Evolutionary conservation across 2,113 vertebrate species (phyloP).

Genomic region (Alces alces): DNA sequence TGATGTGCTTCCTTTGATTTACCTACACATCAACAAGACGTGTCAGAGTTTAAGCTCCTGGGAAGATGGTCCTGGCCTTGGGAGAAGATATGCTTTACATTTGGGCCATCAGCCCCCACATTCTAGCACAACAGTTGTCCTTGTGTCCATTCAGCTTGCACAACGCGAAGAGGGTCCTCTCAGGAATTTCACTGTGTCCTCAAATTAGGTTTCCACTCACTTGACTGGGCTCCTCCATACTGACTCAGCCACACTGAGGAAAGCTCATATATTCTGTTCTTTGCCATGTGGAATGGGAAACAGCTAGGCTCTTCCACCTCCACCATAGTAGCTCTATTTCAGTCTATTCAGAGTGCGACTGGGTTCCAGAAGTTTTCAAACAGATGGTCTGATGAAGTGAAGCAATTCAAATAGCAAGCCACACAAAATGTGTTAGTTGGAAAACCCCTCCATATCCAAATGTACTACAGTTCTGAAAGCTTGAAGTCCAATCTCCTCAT

Average conservation of each 20-base stretch:
- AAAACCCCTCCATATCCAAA: neutral
- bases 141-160: neutral
- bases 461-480: neutral
- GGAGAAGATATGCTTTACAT: neutral
- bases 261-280: neutral
- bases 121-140: neutral
- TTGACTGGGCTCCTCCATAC: neutral
- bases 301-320: neutral
- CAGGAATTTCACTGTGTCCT: neutral
- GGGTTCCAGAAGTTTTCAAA: neutral
- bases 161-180: neutral
- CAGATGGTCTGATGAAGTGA: neutral
- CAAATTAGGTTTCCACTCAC: neutral
- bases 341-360: neutral
- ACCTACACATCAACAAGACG: neutral
- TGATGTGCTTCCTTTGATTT: neutral
- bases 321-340: neutral
- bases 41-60: neutral
- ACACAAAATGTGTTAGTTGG: neutral
- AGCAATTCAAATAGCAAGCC: neutral
- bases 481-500: neutral
- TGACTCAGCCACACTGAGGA: neutral
- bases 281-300: neutral
- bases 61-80: neutral
- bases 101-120: neutral